phyloP scores from a whole-genome alignment of 2,797 vertebrate species.

The Sebastolobus altivelis region DNA sequence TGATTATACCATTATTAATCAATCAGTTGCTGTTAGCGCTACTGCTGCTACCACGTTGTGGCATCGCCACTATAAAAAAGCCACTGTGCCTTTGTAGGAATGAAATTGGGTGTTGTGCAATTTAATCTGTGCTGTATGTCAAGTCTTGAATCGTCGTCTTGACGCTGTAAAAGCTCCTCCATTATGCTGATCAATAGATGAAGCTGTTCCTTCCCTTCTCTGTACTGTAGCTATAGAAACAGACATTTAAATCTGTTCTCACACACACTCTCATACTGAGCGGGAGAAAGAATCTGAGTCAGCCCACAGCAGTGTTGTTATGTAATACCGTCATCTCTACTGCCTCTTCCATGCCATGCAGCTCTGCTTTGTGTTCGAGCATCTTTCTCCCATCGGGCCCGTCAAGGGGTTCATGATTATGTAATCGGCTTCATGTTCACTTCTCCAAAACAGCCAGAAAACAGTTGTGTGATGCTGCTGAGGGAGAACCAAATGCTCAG shows the following conservation, averaged over 20 bases:
- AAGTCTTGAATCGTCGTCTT: conserved; percentile 32
- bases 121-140: conserved; percentile 31
- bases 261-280: conserved; percentile 30
- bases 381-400: conserved; percentile 55
- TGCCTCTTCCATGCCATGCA: conserved; percentile 48
- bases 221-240: conserved; percentile 80
- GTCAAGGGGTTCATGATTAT: conserved; percentile 46
- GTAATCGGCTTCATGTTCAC: conserved; percentile 53
- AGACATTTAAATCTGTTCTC: conserved; percentile 45
- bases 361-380: conserved; percentile 56
- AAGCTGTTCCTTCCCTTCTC: conserved; percentile 48
- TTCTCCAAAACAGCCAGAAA: conserved; percentile 33
- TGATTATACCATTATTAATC: conserved; percentile 12
- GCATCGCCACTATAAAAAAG: not conserved
- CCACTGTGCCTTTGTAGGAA: not conserved
- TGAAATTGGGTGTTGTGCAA: conserved; percentile 26
- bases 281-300: conserved; percentile 59
- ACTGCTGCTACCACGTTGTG: not conserved
- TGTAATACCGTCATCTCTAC: conserved; percentile 67
- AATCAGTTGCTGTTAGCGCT: not conserved
- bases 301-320: conserved; percentile 67
- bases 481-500: conserved; percentile 14
- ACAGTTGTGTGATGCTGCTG: conserved; percentile 8
- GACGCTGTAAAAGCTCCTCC: conserved; percentile 38
- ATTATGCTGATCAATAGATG: conserved; percentile 68